Conservation (phyloP, 2,888 invertebrate species). For the Hyposoter dolosus region DNA sequence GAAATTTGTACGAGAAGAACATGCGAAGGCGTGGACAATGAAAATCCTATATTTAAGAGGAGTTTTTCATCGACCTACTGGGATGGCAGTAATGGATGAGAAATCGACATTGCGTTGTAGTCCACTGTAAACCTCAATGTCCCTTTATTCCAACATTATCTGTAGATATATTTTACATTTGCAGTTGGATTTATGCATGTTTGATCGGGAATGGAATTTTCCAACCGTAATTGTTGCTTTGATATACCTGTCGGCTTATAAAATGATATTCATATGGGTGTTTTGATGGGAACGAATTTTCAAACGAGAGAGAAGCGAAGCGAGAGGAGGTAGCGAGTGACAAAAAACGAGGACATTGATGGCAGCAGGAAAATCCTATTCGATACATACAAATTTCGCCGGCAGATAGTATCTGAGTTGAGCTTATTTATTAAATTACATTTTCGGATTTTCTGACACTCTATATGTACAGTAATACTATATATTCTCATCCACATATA, state of each 20-base stretch:
- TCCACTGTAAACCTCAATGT: background rate
- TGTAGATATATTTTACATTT: background rate
- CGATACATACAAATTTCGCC: conserved; percentile 11
- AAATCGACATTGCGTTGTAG: background rate
- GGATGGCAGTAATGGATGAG: background rate
- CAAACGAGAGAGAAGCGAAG: background rate
- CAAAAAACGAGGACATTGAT: background rate
- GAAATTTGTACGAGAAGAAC: background rate
- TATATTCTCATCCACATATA: background rate
- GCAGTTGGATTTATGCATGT: background rate
- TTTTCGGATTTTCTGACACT: conserved; percentile 7
- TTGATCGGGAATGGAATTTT: background rate
- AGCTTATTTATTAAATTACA: background rate
- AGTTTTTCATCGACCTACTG: background rate
- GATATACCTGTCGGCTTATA: background rate
- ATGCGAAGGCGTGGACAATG: background rate
- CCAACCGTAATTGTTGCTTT: background rate
- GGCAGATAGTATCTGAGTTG: background rate
- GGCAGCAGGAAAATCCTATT: background rate
- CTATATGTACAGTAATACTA: background rate
- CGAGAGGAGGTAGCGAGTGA: background rate
- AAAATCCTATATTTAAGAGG: background rate
- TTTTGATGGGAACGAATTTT: background rate
- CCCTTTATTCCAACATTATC: background rate
- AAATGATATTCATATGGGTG: conserved; percentile 24